Base-by-base conservation (phyloP, 2,113 vertebrate genomes). In the Dromaius novaehollandiae region DNA sequence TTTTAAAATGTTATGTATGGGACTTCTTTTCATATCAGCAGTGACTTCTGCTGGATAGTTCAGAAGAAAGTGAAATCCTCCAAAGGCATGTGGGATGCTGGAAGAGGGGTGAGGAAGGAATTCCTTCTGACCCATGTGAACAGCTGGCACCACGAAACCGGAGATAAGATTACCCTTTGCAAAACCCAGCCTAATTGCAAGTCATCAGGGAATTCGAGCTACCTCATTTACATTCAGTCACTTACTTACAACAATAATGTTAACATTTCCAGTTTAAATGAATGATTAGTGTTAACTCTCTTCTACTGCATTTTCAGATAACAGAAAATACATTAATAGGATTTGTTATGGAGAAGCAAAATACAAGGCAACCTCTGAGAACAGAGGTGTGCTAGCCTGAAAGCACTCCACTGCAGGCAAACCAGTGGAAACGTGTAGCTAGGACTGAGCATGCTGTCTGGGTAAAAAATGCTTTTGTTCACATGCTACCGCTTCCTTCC, bases 101-200 rank as follows among this genome's bases (percentile, higher is more conserved):
- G n/a, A 88, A 55, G 56, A 6, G 48, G 19, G 12, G 1, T 53
- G 50, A 93, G 32, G 64, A 93, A 78, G 14, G 48, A 92, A 92
- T 80, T 87, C 53, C 70, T 89, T 56, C 44, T 50, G 44, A 84
- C 15, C 71, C 56, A 83, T 13, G n/a, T 34, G 65, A 93, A 80
- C 86, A 96, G 81, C 83, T 89, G 78, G 63, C 74, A 93, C 70
- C 58, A 69, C 10, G 42, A 82, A 92, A 76, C 44, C 73, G 24
- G 14, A 93, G 71, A 40, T 65, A 93, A 90, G 25, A 95, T 76
- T 85, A 94, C 38, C 7, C 22, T 87, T 84, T 69, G 32, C 70
- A 84, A 89, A 93, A 96, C 30, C 38, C 89, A 76, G 40, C 56
- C 65, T 89, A 73, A 89, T 85, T 87, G 87, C 61, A 86, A 96